Evolutionary conservation across 2,797 vertebrate species (phyloP), one percentile per base, ranked within the genome.

Genomic region (Phrynocephalus guinanensis): DNA sequence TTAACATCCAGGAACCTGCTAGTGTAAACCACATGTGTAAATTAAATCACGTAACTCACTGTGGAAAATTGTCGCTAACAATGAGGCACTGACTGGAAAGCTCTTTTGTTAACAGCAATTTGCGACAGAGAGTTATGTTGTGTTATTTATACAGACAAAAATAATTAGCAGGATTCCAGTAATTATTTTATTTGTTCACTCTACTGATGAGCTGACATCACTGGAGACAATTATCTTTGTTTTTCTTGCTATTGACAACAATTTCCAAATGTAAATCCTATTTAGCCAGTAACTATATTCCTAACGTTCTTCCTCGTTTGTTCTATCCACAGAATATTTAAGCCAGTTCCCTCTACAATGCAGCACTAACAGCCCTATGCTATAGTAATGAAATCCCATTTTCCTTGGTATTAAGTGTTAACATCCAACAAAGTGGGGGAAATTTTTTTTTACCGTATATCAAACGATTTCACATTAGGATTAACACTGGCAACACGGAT

Each of bases 401-500:
- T 8, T 9, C 56, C 60, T 33, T 13, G 44, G 50, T 28, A 68
- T 22, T 2, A 33, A 30, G n/a, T 72, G 2, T 24, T 85, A 0
- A 81, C 6, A 66, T 18, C 60, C 44, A 3, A 0, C 85, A 85
- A 0, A 71, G 28, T 5, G 33, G 16, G 87, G 75, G 87, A 0
- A 67, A 28, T 6, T 44, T 22, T 13, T 26, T 68, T 94, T 95
- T 95, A 99, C 98, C 98, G 96, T 93, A 99, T 98, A 88, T 97
- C 93, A 24, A 99, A 99, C 0, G 97, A 90, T 90, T 92, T 96
- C 86, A 98, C 89, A 0, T 93, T 95, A 3, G 97, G 98, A 91
- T 98, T 98, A 91, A 96, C 75, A 44, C 98, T 98, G 87, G 97
- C 95, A 82, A 99, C 98, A 0, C 93, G 96, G 71, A 99, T 97